These are phyloP conservation scores for Willisornis vidua DNA, from an alignment of 2,113 vertebrate genomes.

Conservation along the genomic window DNA sequence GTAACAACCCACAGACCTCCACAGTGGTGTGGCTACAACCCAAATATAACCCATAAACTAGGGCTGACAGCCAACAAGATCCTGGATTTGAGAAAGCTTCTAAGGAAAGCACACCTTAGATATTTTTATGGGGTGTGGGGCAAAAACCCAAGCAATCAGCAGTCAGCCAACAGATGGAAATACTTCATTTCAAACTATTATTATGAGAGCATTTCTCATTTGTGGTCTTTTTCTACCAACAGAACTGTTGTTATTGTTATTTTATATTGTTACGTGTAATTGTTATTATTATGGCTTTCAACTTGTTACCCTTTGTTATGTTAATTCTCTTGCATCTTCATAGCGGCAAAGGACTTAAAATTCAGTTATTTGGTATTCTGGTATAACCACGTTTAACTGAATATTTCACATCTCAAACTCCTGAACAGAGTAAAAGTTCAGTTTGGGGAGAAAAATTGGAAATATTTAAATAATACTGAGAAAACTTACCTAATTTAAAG, in stretches of 20 bases:
- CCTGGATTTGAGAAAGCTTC: not conserved
- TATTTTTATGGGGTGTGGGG: not conserved
- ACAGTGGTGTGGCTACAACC: not conserved
- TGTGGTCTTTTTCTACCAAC: not conserved
- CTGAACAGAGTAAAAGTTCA: not conserved
- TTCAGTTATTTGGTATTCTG: not conserved
- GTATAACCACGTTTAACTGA: not conserved
- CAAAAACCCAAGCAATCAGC: not conserved
- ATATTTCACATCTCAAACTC: not conserved
- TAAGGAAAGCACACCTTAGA: not conserved
- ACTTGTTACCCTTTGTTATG: fast-evolving
- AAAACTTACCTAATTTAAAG: not conserved
- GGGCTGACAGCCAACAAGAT: not conserved
- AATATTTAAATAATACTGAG: not conserved
- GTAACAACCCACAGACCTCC: not conserved
- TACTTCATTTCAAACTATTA: not conserved
- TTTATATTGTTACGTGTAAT: not conserved
- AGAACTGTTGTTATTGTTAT: not conserved
- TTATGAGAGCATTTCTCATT: not conserved
- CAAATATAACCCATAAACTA: not conserved
- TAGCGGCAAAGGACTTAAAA: not conserved
- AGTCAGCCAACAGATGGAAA: not conserved
- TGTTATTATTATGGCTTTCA: not conserved
- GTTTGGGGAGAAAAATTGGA: not conserved
- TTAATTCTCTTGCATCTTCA: not conserved